These are phyloP conservation scores for Sinhomidia bicolor DNA, from an alignment of 2,888 invertebrate genomes.

Conservation along the genomic window DNA sequence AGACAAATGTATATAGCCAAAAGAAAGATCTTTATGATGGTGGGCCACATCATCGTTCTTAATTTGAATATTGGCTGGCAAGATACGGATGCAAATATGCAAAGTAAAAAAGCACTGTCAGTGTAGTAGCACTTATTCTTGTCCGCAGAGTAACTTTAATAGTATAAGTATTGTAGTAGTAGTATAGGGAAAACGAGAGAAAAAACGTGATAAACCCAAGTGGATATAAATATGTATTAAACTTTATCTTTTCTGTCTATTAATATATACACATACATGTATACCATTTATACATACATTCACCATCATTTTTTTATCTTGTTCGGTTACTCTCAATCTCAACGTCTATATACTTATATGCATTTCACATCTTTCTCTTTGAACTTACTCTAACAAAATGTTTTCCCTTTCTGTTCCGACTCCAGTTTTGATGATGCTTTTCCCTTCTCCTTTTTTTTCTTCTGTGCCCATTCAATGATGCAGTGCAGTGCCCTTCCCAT, in stretches of 20 bases:
- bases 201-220: no score
- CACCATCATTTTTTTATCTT: no score
- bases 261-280: no score
- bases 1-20: background rate
- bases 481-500: constrained; percentile 71
- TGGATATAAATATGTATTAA: no score
- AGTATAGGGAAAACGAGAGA: no score
- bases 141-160: no score
- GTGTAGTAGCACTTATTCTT: no score
- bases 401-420: constrained; percentile 19
- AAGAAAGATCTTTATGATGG: background rate
- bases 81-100: constrained; percentile 13
- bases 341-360: no score
- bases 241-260: no score
- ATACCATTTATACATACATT: no score
- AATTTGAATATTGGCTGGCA: constrained; percentile 22
- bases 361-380: constrained; percentile 11
- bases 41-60: constrained; percentile 6
- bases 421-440: constrained; percentile 21
- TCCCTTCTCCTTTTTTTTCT: background rate
- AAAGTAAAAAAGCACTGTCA: no score
- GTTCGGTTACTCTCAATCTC: background rate
- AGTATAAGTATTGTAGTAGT: no score
- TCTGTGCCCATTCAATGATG: constrained; percentile 31
- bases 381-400: constrained; percentile 8